Evolutionary conservation across 1,140 invertebrate genomes (phyloP), one percentile per base, ranked within the genome.

Genomic region (Cotesia typhae): DNA sequence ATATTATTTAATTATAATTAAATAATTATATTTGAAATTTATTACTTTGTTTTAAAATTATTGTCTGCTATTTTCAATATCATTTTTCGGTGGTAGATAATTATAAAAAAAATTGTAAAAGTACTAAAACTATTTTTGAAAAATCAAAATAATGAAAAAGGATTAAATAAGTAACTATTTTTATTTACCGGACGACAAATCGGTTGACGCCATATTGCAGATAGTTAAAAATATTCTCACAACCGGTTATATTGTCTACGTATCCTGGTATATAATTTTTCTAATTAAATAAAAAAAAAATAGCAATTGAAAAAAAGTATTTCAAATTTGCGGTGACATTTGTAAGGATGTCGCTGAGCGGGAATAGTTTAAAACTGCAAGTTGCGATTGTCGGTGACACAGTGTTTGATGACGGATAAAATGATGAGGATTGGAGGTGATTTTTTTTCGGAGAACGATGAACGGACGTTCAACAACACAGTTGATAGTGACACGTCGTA

Each of bases 111-210:
- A 47, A 6, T 47, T 47, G 10, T 6, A 47, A 10, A 47, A 47
- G 6, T 47, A 47, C 1, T 47, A 47, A 47, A 7, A 9, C 41
- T 47, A 6, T 47, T 47, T 47, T 47, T 3, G 28, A 28, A 47
- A 7, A 47, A 47, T 47, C 3, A 47, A 47, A 47, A 47, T 47
- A 6, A 47, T 47, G 1, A 2, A 47, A 6, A 47, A 47, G 41
- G 41, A 0, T 47, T 47, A 47, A 5, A 35, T 53, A n/a, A 20
- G 57, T 63, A 10, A 67, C 28, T 61, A 73, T 70, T 61, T 78
- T 75, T 78, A 83, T 83, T 85, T 87, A 87, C 85, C 85, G 80
- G 83, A 87, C 78, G 85, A 86, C 78, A 87, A 83, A 84, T 87
- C 85, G 78, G 83, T 86, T 78, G 85, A 84, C 84, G 85, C 85